Percentiles rank a stretch among this genome's conserved stretches.
Evolutionary conservation across 2,113 vertebrate genomes (phyloP).

Genomic region (Spheniscus mendiculus): DNA sequence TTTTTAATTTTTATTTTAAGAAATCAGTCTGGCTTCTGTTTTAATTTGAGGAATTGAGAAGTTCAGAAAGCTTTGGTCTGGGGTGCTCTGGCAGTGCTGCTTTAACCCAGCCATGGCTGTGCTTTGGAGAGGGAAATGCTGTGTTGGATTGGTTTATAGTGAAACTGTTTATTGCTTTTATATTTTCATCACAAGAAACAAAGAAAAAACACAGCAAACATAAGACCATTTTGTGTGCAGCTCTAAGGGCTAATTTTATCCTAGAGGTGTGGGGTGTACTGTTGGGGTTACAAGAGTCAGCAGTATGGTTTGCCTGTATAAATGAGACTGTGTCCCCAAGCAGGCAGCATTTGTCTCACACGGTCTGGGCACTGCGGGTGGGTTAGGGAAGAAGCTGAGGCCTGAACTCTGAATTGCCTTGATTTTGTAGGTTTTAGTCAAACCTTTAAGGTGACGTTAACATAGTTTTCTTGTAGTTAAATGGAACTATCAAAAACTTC

Average conservation of each 20-base stretch:
- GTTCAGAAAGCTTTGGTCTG: not conserved
- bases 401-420: not conserved
- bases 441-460: constrained; percentile 25
- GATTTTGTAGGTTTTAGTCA: not conserved
- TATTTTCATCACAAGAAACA: not conserved
- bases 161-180: not conserved
- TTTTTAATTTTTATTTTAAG: not conserved
- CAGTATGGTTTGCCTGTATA: not conserved
- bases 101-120: not conserved
- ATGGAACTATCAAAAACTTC: constrained; percentile 36
- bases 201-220: fast-evolving
- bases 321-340: not conserved
- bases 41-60: not conserved
- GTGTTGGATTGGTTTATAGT: not conserved
- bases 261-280: not conserved
- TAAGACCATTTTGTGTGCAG: not conserved
- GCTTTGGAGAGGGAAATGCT: not conserved
- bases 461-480: constrained; percentile 13
- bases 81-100: not conserved
- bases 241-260: not conserved
- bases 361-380: fast-evolving
- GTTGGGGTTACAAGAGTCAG: not conserved
- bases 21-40: not conserved
- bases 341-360: not conserved
- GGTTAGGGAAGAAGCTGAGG: not conserved